These are phyloP conservation scores for Drosophila sordidula DNA, from an alignment of 2,888 invertebrate genomes.

Conservation along the genomic window DNA sequence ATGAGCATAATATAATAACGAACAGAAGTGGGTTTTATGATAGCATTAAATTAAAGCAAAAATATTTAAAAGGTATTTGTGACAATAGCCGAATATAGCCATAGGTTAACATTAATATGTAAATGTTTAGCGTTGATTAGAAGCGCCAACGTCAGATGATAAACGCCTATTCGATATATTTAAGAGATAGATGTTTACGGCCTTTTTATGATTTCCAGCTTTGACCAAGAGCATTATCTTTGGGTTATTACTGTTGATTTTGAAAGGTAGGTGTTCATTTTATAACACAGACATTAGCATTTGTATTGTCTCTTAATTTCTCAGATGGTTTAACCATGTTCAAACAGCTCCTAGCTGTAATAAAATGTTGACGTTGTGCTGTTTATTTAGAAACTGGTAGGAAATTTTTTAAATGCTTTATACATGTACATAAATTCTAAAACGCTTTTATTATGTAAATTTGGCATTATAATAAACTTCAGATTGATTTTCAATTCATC, in stretches of 20 bases:
- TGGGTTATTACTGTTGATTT: conserved; percentile 28
- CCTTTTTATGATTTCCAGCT: conserved; percentile 33
- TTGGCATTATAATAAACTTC: background rate
- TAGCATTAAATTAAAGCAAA: conserved; percentile 32
- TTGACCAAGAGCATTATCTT: conserved; percentile 46
- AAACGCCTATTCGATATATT: conserved; percentile 21
- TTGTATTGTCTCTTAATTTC: conserved; percentile 39
- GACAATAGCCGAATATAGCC: conserved; percentile 3
- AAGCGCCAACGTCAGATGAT: conserved; percentile 47
- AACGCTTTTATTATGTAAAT: conserved; percentile 10
- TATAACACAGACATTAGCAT: conserved; percentile 48
- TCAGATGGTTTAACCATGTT: conserved; percentile 20
- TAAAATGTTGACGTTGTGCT: conserved; percentile 17
- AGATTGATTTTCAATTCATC: background rate
- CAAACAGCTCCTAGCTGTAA: conserved; percentile 11
- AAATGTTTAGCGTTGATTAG: conserved; percentile 46
- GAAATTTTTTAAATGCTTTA: background rate
- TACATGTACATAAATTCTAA: too few relatives aligned
- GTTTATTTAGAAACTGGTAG: background rate
- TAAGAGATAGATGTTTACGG: conserved; percentile 13
- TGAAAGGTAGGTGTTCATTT: conserved; percentile 44
- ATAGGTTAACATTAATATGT: conserved; percentile 31
- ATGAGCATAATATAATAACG: conserved; percentile 20
- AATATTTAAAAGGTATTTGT: conserved; percentile 22
- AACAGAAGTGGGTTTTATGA: conserved; percentile 44